These are phyloP conservation scores for Zygothrica quintamaculata DNA, from an alignment of 2,888 invertebrate genomes.

Conservation along the genomic window DNA sequence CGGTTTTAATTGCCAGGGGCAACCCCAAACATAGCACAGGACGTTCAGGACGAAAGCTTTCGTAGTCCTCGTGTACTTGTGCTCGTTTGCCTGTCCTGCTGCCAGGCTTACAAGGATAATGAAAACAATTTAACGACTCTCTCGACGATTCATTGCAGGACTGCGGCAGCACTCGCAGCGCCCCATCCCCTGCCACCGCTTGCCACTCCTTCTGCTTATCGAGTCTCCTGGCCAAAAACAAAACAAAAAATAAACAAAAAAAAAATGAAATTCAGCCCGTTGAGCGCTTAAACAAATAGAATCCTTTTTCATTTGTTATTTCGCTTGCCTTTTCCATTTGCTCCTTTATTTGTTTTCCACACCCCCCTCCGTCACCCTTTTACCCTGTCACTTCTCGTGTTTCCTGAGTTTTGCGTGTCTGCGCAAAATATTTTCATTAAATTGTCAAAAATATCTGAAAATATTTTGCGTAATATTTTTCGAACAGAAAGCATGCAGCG, in stretches of 20 bases:
- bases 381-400: background rate
- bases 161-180: constrained; percentile 1
- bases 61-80: background rate
- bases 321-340: constrained; percentile 28
- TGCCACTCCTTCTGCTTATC: constrained; percentile 10
- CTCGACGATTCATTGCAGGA: constrained; percentile 61
- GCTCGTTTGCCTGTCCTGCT: constrained; percentile 34
- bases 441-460: constrained; percentile 75
- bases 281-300: constrained; percentile 73
- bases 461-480: constrained; percentile 70
- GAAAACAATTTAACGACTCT: constrained; percentile 80
- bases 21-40: constrained; percentile 31
- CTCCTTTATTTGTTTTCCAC: constrained; percentile 29
- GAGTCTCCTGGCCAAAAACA: constrained; percentile 41
- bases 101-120: constrained; percentile 75
- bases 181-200: background rate
- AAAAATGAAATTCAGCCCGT: constrained; percentile 50
- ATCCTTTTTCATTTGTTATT: constrained; percentile 58
- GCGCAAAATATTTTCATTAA: constrained; percentile 76
- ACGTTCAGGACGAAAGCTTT: constrained; percentile 14
- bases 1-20: constrained; percentile 72
- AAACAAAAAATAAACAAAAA: no score
- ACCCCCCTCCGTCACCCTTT: background rate
- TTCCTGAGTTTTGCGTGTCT: constrained; percentile 68
- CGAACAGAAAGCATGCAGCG: constrained; percentile 17